Conservation (phyloP, 2,888 invertebrate genomes). For the Tyria jacobaeae region DNA sequence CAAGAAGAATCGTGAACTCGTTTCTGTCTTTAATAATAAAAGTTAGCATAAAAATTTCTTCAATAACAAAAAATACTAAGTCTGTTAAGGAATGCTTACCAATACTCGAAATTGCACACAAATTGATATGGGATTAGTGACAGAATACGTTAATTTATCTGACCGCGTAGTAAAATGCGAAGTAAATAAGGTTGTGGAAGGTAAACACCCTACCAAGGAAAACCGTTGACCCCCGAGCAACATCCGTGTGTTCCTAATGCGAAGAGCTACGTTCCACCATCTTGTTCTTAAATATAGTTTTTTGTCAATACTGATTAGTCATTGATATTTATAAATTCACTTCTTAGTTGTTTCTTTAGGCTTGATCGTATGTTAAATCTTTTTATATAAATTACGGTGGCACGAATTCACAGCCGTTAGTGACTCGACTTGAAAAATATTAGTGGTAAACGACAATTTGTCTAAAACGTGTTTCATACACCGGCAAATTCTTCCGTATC, state of each 20-base stretch:
- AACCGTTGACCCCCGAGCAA: slow-evolving; percentile 80
- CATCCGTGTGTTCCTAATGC: slow-evolving; percentile 65
- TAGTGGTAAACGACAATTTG: too few species aligned
- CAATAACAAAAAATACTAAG: too few species aligned
- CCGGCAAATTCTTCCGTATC: too few species aligned
- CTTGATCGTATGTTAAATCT: too few species aligned
- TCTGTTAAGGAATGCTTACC: not conserved
- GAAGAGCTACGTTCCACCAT: slow-evolving; percentile 24
- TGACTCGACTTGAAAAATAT: too few species aligned
- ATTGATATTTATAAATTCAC: slow-evolving; percentile 22
- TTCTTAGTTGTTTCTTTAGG: too few species aligned
- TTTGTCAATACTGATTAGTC: slow-evolving; percentile 22
- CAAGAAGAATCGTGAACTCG: too few species aligned
- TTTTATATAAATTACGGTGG: too few species aligned
- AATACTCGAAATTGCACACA: not conserved
- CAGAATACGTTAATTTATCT: slow-evolving; percentile 45
- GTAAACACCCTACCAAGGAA: slow-evolving; percentile 84
- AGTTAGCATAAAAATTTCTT: too few species aligned
- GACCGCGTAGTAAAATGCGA: slow-evolving; percentile 56
- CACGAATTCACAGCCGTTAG: too few species aligned
- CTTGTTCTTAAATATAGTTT: slow-evolving; percentile 30
- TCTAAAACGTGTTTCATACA: too few species aligned
- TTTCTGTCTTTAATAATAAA: too few species aligned
- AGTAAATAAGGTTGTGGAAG: slow-evolving; percentile 72
- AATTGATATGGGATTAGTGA: slow-evolving; percentile 19